A percentile compares a stretch with the other conserved stretches of the same genome.
phyloP scores from a whole-genome alignment of 2,113 vertebrate species.

The Etheostoma spectabile region DNA sequence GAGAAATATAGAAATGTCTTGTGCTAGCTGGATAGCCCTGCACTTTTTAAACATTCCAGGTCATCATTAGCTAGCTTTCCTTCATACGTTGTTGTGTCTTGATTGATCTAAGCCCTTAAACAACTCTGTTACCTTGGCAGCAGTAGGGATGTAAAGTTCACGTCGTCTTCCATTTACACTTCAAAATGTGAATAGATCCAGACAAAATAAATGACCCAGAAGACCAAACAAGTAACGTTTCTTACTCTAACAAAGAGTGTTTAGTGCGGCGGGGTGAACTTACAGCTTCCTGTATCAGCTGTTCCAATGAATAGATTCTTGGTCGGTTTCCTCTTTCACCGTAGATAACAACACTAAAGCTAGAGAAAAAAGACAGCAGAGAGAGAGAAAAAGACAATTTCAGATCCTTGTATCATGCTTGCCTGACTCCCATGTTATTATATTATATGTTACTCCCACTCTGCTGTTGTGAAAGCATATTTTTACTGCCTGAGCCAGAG shows the following conservation, averaged over 20 bases:
- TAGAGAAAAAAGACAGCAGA: conserved; percentile 69
- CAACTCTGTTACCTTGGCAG: conserved; percentile 23
- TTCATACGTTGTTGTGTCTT: neutral
- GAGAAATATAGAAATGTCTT: neutral
- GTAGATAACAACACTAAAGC: conserved; percentile 94
- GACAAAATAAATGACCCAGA: neutral
- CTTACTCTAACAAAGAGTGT: conserved; percentile 20
- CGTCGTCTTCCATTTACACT: conserved; percentile 45
- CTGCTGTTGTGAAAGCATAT: conserved; percentile 48
- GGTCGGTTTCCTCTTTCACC: conserved; percentile 94
- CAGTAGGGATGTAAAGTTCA: conserved; percentile 34
- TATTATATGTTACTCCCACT: conserved; percentile 70
- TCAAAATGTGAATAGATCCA: conserved; percentile 44
- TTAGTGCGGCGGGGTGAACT: conserved; percentile 75
- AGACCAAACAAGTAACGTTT: conserved; percentile 12
- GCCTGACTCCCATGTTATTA: conserved; percentile 63
- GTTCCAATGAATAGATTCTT: conserved; percentile 94
- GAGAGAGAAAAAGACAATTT: conserved; percentile 67
- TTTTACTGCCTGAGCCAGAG: conserved; percentile 45
- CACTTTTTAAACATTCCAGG: conserved; percentile 6
- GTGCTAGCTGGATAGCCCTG: neutral
- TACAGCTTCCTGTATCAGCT: conserved; percentile 96
- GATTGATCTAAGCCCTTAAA: conserved; percentile 3
- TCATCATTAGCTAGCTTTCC: neutral
- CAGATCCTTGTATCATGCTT: conserved; percentile 64